Evolutionary conservation across 2,113 vertebrate genomes (phyloP).

Genomic region (Heterocephalus glaber): DNA sequence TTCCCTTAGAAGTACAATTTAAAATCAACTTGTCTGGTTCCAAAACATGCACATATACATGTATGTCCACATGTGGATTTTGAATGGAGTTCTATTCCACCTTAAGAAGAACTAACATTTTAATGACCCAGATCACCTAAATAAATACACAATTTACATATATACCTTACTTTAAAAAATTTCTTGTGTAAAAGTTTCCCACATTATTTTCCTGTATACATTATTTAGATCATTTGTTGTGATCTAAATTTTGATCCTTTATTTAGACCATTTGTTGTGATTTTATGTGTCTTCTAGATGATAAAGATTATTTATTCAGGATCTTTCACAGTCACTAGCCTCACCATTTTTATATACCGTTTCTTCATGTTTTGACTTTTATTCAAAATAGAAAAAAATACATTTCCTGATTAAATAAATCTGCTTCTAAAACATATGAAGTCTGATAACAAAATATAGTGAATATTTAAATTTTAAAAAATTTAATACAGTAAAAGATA

Average conservation of each 20-base stretch:
- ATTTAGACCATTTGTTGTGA: neutral
- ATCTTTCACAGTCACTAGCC: neutral
- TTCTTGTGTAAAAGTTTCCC: neutral
- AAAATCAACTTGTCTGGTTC: neutral
- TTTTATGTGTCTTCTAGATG: neutral
- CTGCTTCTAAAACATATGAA: constrained; percentile 13
- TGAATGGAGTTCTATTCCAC: neutral
- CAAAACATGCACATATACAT: neutral
- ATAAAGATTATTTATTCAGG: neutral
- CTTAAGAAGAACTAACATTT: neutral
- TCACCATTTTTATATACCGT: neutral
- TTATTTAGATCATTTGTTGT: neutral
- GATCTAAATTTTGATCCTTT: neutral
- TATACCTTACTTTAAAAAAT: neutral
- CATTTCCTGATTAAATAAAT: neutral
- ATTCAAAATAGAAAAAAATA: constrained; percentile 31
- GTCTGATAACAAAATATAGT: no score
- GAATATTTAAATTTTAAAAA: no score
- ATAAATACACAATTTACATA: neutral
- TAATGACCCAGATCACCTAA: neutral
- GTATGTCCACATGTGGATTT: neutral
- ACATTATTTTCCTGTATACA: neutral
- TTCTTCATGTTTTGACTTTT: constrained; percentile 1
- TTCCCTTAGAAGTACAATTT: constrained; percentile 2
- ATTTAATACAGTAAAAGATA: no score